Conservation (phyloP, 2,888 invertebrate species). For the Nebria salina region DNA sequence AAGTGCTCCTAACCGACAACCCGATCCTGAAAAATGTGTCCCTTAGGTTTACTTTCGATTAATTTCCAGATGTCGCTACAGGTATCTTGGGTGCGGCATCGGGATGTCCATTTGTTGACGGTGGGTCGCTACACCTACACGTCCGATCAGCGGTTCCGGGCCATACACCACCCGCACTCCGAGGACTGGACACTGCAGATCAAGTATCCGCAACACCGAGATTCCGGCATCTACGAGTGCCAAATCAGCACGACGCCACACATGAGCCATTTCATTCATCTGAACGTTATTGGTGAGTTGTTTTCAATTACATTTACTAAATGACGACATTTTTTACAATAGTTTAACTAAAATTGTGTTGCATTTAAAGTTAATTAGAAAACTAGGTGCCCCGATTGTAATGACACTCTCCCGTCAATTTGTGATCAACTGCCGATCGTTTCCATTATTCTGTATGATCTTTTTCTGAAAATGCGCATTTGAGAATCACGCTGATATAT, state of each 20-base stretch:
- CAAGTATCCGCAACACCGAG: conserved; percentile 90
- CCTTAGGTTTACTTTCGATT: conserved; percentile 2
- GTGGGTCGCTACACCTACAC: conserved; percentile 92
- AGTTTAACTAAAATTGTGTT: too few species aligned
- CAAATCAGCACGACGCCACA: conserved; percentile 94
- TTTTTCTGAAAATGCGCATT: not conserved
- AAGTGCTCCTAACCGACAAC: too few species aligned
- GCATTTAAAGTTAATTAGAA: too few species aligned
- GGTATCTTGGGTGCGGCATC: conserved; percentile 92
- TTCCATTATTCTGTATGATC: not conserved
- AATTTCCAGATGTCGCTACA: conserved; percentile 73
- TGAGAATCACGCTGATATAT: conserved; percentile 37
- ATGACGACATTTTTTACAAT: not conserved
- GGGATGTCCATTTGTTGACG: conserved; percentile 89
- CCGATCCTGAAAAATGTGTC: not conserved
- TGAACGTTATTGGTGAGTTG: conserved; percentile 89
- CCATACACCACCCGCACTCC: conserved; percentile 84
- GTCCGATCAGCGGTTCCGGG: conserved; percentile 89
- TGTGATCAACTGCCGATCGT: not conserved
- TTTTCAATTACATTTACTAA: conserved; percentile 29
- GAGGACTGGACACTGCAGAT: conserved; percentile 94
- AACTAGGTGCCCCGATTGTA: too few species aligned
- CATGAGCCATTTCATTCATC: conserved; percentile 90
- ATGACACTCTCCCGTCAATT: not conserved
- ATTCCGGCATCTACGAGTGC: conserved; percentile 92